These are phyloP conservation scores for Drosophila macrospina DNA, from an alignment of 2,888 invertebrate genomes.

Conservation along the genomic window DNA sequence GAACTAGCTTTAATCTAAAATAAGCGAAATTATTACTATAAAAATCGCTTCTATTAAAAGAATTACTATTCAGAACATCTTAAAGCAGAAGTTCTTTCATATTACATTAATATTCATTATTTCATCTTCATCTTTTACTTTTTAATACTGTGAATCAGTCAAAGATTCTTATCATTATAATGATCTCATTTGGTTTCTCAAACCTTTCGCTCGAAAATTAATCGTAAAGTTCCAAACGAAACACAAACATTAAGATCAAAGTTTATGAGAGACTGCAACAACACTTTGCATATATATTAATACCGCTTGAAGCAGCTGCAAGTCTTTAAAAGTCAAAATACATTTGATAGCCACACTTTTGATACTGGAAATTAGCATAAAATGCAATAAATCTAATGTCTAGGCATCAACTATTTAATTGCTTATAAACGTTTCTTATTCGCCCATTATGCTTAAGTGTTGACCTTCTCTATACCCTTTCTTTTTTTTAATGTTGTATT, in stretches of 20 bases:
- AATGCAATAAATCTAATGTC: not conserved
- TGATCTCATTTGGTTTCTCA: not conserved
- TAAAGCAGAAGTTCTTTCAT: no score
- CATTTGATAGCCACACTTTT: not conserved
- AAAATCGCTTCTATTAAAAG: no score
- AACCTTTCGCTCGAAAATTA: not conserved
- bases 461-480: conserved; percentile 46
- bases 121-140: not conserved
- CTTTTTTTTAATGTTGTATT: conserved; percentile 21
- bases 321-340: not conserved
- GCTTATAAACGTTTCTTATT: conserved; percentile 8
- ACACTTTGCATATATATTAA: not conserved
- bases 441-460: conserved; percentile 11
- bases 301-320: not conserved
- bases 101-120: no score
- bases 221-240: not conserved
- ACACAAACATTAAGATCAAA: not conserved
- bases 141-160: not conserved
- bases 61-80: no score
- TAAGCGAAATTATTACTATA: no score
- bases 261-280: not conserved
- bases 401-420: not conserved
- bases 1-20: no score
- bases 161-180: not conserved
- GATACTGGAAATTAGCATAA: not conserved